Evolutionary conservation across 2,113 vertebrate species (phyloP), one percentile per base, ranked within the genome.

Genomic region (Panthera uncia): DNA sequence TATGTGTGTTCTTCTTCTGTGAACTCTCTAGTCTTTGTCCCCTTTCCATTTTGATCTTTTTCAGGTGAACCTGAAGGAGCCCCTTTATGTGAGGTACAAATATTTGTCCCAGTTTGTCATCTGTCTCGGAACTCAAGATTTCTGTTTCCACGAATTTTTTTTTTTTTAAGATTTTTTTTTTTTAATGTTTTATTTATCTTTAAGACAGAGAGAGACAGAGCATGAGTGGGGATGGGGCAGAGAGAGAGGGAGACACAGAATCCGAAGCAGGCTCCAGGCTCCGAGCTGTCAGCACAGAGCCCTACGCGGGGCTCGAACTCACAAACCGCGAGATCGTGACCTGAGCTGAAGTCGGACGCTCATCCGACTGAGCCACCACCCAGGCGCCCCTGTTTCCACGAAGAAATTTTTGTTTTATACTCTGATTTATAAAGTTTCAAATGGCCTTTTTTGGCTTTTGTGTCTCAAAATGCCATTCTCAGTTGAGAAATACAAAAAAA

Each of bases 401-500:
- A 61, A 61, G 23, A 11, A 23, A 81, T 29, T n/a, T 57, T 85
- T 91, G 38, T 52, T 50, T 87, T 81, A 3, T 71, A 50, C 27
- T 69, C 68, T 61, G 27, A 63, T 74, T 73, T 31, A 25, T 82
- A 66, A 74, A 86, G 3, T 36, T 57, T 94, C 88, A 78, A 61
- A 48, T 79, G 48, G 21, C 6, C 63, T 31, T 52, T 57, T 93
- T 79, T 38, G 12, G n/a, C 4, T 93, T 89, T 76, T 89, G 8
- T 69, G 7, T 89, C 31, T 69, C 91, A 76, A 93, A 66, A 89
- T 79, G 11, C 52, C 45, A 50, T 61, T n/a, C n/a, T 48, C 27
- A 76, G 19, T 16, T 94, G 36, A 95, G 82, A 87, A 93, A 71
- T 41, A 81, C 55, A 11, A 71, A 79, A 61, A 61, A 76, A 63